A percentile compares a stretch with the other conserved stretches of the same genome.
Evolutionary conservation across 2,888 invertebrate species (phyloP).

Genomic region (Parnassius glacialis): DNA sequence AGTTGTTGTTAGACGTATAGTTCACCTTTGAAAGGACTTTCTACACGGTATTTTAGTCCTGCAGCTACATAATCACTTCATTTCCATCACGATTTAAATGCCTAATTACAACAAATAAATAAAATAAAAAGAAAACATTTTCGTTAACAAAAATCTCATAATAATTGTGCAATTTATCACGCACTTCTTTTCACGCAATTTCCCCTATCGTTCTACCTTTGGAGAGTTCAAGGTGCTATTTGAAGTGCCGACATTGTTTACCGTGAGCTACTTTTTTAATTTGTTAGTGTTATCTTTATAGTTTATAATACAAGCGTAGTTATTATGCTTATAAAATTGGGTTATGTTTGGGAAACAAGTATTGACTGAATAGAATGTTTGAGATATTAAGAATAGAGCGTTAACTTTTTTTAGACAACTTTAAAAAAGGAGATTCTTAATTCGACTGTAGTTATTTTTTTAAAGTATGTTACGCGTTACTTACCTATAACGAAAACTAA

Average conservation of each 20-base stretch:
- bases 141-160: too few relatives aligned
- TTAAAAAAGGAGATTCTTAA: too few relatives aligned
- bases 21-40: too few relatives aligned
- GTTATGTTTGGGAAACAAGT: constrained; percentile 5
- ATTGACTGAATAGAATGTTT: constrained; percentile 3
- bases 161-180: not conserved
- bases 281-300: constrained; percentile 9
- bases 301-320: constrained; percentile 4
- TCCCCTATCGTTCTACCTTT: constrained; percentile 5
- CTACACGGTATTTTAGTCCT: too few relatives aligned
- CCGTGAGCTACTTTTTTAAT: not conserved
- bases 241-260: constrained; percentile 2
- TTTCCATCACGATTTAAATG: too few relatives aligned
- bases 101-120: too few relatives aligned
- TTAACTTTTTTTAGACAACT: not conserved
- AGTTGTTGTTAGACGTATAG: too few relatives aligned
- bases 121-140: too few relatives aligned
- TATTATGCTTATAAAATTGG: constrained; percentile 3
- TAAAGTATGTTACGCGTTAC: too few relatives aligned
- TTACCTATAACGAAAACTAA: too few relatives aligned
- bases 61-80: too few relatives aligned
- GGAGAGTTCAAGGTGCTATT: not conserved
- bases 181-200: constrained; percentile 2
- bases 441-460: too few relatives aligned
- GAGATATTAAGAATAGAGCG: not conserved